These are phyloP conservation scores for Sciurus carolinensis DNA, from an alignment of 2,797 vertebrate genomes.

Conservation along the genomic window DNA sequence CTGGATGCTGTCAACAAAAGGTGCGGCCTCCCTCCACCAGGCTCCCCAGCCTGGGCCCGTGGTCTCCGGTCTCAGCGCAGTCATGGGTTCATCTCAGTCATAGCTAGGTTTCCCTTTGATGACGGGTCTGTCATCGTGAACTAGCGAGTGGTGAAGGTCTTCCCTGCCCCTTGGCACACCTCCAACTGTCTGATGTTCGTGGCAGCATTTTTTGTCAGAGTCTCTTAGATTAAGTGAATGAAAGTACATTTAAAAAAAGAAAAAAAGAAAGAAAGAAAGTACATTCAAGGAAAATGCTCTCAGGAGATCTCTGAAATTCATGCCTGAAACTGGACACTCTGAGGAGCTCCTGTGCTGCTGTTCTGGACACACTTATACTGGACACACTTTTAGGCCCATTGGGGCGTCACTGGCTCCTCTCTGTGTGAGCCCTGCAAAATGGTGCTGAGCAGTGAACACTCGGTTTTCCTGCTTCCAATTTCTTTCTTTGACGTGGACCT, in stretches of 20 bases:
- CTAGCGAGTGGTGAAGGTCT: neutral
- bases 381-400: neutral
- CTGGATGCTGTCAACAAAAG: constrained; percentile 96
- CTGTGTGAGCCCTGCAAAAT: neutral
- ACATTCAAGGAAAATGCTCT: neutral
- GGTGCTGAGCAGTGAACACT: neutral
- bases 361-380: neutral
- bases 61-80: neutral
- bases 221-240: neutral
- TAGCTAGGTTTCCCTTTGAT: neutral
- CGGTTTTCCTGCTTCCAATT: neutral
- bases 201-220: constrained; percentile 16
- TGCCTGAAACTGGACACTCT: neutral
- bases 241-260: neutral
- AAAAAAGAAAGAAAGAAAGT: neutral
- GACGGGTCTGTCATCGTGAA: neutral
- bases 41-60: no score
- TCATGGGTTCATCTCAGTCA: neutral
- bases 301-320: neutral
- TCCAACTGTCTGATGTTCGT: neutral
- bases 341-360: neutral
- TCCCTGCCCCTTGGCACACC: neutral
- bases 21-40: constrained; percentile 83
- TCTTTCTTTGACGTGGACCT: neutral
- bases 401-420: neutral